Base-by-base conservation (phyloP, 2,113 vertebrate genomes). In the Oreochromis aureus region DNA sequence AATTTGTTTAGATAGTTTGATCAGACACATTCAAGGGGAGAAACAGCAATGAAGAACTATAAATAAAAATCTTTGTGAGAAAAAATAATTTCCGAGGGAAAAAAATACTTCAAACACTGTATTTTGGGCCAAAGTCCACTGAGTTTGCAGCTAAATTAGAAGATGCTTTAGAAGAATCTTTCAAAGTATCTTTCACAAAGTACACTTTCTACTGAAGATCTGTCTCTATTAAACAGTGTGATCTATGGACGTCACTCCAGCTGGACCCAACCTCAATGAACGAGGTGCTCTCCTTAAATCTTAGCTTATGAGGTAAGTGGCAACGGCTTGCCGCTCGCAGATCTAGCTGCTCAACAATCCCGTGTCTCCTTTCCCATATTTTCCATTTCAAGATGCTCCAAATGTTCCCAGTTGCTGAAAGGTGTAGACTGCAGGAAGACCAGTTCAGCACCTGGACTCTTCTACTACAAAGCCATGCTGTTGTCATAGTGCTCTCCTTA, bases 21-120 rank as follows among this genome's bases (percentile, higher is more conserved):
- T 71, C 66, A 71, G 22, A 71, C 5, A 71, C n/a, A 24, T 10
- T 44, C 7, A 71, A 16, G n/a, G 16, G 36, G 66, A 44, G 7
- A 71, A 24, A 44, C n/a, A 24, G n/a, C 39, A 27, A 44, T 3
- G 8, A 10, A 44, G n/a, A 27, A 71, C 2, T 24, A 44, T 16
- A 24, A 71, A 44, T 24, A 44, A 16, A 71, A 71, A 24, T 24
- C 2, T 44, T 24, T 24, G 66, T 39, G 66, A 71, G 12, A 44
- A 6, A 66, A 36, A 63, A 63, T 0, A 0, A n/a, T 63, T 71
- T 71, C 2, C 0, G 0, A 39, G 2, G 32, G 61, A 15, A 71
- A 71, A 46, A 44, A 71, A 12, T 48, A 46, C 9, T 76, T 48
- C 24, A 48, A 30, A 48, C 27, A 73, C 22, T 48, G 1, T 73